Percentiles rank a stretch among this genome's conserved stretches.
Evolutionary conservation across 2,888 invertebrate species (phyloP).

Genomic region (Trissonchulus sp.): DNA sequence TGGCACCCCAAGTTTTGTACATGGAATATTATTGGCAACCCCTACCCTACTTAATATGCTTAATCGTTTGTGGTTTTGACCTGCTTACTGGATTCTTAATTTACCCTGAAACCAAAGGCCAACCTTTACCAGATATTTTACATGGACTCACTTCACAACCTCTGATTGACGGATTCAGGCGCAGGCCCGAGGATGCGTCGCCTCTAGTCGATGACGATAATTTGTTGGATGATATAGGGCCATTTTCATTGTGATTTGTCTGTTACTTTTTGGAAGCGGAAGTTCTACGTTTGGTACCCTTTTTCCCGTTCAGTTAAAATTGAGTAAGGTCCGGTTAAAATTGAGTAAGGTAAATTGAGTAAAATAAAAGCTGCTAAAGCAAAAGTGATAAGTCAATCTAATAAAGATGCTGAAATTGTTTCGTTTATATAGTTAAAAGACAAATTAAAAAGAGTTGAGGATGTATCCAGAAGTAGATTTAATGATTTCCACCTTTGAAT

Average conservation of each 20-base stretch:
- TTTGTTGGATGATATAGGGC: background rate
- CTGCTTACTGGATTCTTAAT: slow-evolving; percentile 35
- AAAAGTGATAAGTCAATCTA: too few species aligned
- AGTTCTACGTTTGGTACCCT: too few species aligned
- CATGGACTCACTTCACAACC: slow-evolving; percentile 8
- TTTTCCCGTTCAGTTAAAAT: too few species aligned
- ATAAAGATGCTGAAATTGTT: too few species aligned
- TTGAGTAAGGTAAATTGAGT: too few species aligned
- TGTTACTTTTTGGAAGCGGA: too few species aligned
- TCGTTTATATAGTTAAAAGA: too few species aligned
- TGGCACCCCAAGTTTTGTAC: slow-evolving; percentile 39
- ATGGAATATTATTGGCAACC: slow-evolving; percentile 33
- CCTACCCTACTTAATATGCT: slow-evolving; percentile 32
- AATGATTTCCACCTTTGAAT: too few species aligned
- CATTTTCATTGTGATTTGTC: background rate
- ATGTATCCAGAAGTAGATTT: too few species aligned
- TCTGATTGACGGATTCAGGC: slow-evolving; percentile 1
- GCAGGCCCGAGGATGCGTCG: background rate
- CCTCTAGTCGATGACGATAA: background rate
- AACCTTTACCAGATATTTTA: slow-evolving; percentile 20
- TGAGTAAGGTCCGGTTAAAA: too few species aligned
- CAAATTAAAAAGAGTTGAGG: too few species aligned
- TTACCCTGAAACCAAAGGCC: slow-evolving; percentile 37
- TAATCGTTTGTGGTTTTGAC: background rate
- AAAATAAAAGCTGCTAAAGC: too few species aligned